Evolutionary conservation across 2,797 vertebrate species (phyloP), one percentile per base, ranked within the genome.

Genomic region (Balearica regulorum): DNA sequence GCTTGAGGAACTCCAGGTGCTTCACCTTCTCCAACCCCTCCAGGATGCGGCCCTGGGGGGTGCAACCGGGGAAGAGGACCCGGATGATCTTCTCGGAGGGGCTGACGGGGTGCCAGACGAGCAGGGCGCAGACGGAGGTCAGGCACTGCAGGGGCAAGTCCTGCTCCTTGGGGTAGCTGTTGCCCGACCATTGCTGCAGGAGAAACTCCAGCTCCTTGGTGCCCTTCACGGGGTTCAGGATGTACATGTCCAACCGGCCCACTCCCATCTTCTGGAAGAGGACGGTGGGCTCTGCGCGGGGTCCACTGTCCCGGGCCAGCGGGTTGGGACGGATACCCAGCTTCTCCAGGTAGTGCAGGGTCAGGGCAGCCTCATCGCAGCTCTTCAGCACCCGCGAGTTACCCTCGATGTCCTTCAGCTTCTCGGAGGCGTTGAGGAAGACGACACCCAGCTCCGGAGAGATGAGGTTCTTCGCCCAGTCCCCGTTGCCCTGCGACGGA

Each of bases 211-310:
- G 96, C 73, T 98, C 98, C 97, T 98, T 98, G 91, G 97, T 99
- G 83, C 98, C 98, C 21, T 96, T 98, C 17, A 98, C 98, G 0
- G 99, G 99, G 92, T 99, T 99, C n/a, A 99, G 97, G 6, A 99
- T 96, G 7, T 99, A 99, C 97, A 99, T 97, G 95, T 99, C 99
- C 90, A 99, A 83, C 6, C 99, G 97, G 14, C 99, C 99, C 2
- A 99, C 99, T 0, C 99, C 99, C 99, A 99, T 99, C 97, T 99
- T 99, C 70, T 99, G 98, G 84, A 99, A 99, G 68, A 99, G 97
- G 87, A 99, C 98, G 0, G 98, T 94, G 16, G 99, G 99, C 86
- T 99, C 98, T 0, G 98, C 95, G 9, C 69, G 83, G 5, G 98
- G 92, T 39, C 97, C 97, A 0, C 57, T 87, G 5, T 97, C 91